Evolutionary conservation across 2,888 invertebrate genomes (phyloP), one percentile per base, ranked within the genome.

Genomic region (Cremastobaeus sp.): DNA sequence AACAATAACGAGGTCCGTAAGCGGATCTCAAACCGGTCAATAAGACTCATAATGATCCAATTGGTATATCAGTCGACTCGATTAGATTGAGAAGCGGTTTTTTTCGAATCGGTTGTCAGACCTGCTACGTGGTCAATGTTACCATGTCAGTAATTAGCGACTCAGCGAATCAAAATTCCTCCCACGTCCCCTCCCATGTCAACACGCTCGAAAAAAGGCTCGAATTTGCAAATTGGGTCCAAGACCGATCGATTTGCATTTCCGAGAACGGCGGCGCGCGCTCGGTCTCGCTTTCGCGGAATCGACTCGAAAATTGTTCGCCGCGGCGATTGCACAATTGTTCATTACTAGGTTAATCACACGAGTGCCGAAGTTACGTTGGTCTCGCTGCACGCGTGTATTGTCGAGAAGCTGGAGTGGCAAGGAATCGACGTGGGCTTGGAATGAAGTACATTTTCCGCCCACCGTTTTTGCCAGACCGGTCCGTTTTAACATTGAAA

Each of bases 401-500:
- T 64, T 62, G 72, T 64, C 47, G 41, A 71, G 76, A 77, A 78
- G 59, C 77, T 76, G 72, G 79, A 78, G 69, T 12, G 32, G 65
- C 17, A 12, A 15, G n/a, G 39, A 47, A 37, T 35, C 45, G 9
- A 83, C 80, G 84, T 84, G 79, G 85, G 84, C 37, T 80, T 60
- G 82, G 84, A 83, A 85, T 84, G 84, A 78, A 77, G 81, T 78
- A 68, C 68, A 59, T 55, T 77, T 75, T 37, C 54, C 70, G 65
- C 81, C 82, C 77, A 81, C 81, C 66, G 52, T 60, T 54, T 62
- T 50, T 28, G 47, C 32, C 32, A 48, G 68, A 64, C 55, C 50
- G 52, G 55, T 69, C 64, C 17, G 39, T 45, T 71, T 50, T 71
- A 65, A 66, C 70, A 59, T 70, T 62, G 74, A 71, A 68, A 37